phyloP scores from a whole-genome alignment of 2,888 invertebrate genomes.

The Philereme vetulata region DNA sequence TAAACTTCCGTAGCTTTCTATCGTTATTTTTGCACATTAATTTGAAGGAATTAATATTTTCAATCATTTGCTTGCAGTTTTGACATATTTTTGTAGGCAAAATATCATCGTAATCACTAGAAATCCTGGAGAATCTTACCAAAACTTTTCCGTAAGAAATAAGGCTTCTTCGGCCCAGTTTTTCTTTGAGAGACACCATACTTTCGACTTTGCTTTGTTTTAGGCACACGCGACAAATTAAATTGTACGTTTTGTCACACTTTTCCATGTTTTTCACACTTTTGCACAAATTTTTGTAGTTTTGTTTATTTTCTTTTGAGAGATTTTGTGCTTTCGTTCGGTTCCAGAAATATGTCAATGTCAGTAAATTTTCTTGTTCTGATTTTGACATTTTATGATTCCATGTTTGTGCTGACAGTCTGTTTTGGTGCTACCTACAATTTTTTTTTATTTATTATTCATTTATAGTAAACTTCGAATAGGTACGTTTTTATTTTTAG shows the following conservation, averaged over 20 bases:
- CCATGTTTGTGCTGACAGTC: too few relatives aligned
- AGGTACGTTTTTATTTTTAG: too few relatives aligned
- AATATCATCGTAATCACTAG: conserved; percentile 52
- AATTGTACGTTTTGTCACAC: conserved; percentile 55
- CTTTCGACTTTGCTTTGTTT: conserved; percentile 47
- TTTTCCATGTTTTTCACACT: conserved; percentile 44
- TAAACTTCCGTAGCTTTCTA: conserved; percentile 46
- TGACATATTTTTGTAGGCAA: conserved; percentile 64
- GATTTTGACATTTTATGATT: too few relatives aligned
- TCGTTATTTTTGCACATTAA: conserved; percentile 63
- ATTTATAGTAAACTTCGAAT: too few relatives aligned
- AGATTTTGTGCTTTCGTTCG: too few relatives aligned
- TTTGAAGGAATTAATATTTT: conserved; percentile 66
- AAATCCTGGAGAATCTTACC: conserved; percentile 55
- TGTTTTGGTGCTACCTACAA: too few relatives aligned
- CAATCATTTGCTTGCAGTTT: conserved; percentile 60
- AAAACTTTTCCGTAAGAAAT: conserved; percentile 64
- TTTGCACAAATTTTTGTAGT: not conserved
- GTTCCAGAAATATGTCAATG: too few relatives aligned
- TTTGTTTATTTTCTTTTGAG: conserved; percentile 1
- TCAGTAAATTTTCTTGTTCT: too few relatives aligned
- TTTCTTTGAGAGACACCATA: conserved; percentile 61
- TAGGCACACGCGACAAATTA: conserved; percentile 68
- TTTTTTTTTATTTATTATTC: too few relatives aligned
- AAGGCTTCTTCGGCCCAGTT: conserved; percentile 49